Evolutionary conservation across 2,797 vertebrate species (phyloP).

Genomic region (Apodemus agrarius): DNA sequence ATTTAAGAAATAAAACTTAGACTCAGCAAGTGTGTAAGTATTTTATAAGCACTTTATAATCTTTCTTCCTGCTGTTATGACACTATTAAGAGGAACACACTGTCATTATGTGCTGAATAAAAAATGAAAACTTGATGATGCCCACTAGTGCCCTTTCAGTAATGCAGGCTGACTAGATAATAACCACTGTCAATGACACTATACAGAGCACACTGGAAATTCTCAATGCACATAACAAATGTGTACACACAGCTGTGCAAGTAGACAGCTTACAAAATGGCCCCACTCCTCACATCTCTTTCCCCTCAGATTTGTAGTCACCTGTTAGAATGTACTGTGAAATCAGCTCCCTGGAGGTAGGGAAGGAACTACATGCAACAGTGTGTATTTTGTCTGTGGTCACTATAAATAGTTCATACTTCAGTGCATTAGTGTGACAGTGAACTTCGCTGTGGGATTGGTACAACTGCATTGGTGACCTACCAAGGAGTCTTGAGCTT

Average conservation of each 20-base stretch:
- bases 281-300: not conserved
- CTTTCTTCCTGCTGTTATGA: not conserved
- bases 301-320: not conserved
- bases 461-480: too few relatives aligned
- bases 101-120: slow-evolving; percentile 16
- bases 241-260: not conserved
- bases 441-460: too few relatives aligned
- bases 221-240: not conserved
- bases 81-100: not conserved
- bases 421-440: not conserved
- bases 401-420: not conserved
- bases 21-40: not conserved
- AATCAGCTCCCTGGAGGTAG: not conserved
- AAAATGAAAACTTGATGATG: slow-evolving; percentile 38
- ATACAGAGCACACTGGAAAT: not conserved
- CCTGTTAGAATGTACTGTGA: not conserved
- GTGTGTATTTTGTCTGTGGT: not conserved
- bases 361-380: not conserved
- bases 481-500: not conserved
- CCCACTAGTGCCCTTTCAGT: not conserved
- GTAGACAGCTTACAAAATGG: not conserved
- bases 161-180: slow-evolving; percentile 6
- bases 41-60: slow-evolving; percentile 42
- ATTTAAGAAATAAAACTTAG: slow-evolving; percentile 31
- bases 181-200: not conserved